These are phyloP conservation scores for Zelostemma sp. DNA, from an alignment of 1,140 invertebrate species.

Conservation along the genomic window DNA sequence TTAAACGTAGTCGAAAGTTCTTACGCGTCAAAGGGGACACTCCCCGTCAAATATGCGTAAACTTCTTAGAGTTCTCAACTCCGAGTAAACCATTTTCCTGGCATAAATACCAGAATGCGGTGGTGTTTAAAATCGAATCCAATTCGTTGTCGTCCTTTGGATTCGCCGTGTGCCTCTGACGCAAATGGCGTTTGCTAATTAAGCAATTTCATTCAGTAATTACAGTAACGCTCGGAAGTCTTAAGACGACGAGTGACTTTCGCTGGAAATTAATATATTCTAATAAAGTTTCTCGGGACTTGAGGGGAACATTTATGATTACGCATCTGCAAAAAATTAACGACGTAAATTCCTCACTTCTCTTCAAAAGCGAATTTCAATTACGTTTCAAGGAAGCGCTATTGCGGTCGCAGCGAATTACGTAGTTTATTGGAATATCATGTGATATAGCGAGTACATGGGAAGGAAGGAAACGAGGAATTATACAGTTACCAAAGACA, in stretches of 20 bases:
- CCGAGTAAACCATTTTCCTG: slow-evolving; percentile 36
- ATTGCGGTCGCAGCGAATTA: not conserved
- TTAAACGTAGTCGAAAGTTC: too few relatives aligned
- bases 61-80: slow-evolving; percentile 25
- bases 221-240: slow-evolving; percentile 31
- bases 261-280: slow-evolving; percentile 37
- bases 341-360: too few relatives aligned
- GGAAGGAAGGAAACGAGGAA: slow-evolving; percentile 26
- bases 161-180: slow-evolving; percentile 41
- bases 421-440: not conserved
- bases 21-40: too few relatives aligned
- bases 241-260: slow-evolving; percentile 27
- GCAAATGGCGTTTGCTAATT: slow-evolving; percentile 52
- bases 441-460: not conserved
- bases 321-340: not conserved
- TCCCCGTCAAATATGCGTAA: slow-evolving; percentile 31
- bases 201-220: slow-evolving; percentile 52
- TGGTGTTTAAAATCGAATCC: slow-evolving; percentile 46
- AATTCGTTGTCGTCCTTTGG: slow-evolving; percentile 48
- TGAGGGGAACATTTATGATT: not conserved
- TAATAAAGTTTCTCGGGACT: slow-evolving; percentile 28
- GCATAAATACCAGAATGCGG: slow-evolving; percentile 18
- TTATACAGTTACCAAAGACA: slow-evolving; percentile 31
- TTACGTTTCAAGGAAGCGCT: too few relatives aligned
- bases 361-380: too few relatives aligned